These are phyloP conservation scores for Merluccius polli DNA, from an alignment of 2,797 vertebrate genomes.

Conservation along the genomic window DNA sequence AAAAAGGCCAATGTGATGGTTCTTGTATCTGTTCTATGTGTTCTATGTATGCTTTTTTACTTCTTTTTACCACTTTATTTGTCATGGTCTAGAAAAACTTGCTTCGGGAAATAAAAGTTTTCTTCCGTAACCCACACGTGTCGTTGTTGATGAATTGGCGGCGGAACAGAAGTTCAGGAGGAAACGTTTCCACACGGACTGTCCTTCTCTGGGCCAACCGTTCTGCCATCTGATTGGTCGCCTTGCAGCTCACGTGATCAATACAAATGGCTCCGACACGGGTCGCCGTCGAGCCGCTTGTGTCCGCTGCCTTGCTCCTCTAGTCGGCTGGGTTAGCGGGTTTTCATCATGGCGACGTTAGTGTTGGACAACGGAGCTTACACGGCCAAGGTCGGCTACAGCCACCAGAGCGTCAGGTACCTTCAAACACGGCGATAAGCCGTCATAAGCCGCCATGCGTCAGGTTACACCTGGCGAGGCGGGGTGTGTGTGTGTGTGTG, in stretches of 20 bases:
- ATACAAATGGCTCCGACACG: not conserved
- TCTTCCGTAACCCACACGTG: too few species aligned
- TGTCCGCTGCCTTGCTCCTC: not conserved
- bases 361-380: slow-evolving; percentile 95
- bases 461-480: too few species aligned
- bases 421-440: not conserved
- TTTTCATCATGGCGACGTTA: slow-evolving; percentile 80
- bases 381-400: slow-evolving; percentile 92
- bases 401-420: slow-evolving; percentile 86
- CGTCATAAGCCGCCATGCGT: too few species aligned
- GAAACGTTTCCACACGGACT: not conserved
- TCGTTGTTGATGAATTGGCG: not conserved
- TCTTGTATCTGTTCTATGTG: not conserved
- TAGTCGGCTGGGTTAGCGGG: not conserved
- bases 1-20: not conserved
- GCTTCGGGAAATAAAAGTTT: not conserved
- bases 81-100: not conserved
- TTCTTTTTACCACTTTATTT: too few species aligned
- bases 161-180: not conserved
- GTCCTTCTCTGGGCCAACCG: not conserved
- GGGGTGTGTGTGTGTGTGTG: too few species aligned
- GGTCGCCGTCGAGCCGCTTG: not conserved
- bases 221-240: not conserved
- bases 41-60: too few species aligned
- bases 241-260: not conserved